These are phyloP conservation scores for Ennomos quercinarius DNA, from an alignment of 2,888 invertebrate genomes.

Conservation along the genomic window DNA sequence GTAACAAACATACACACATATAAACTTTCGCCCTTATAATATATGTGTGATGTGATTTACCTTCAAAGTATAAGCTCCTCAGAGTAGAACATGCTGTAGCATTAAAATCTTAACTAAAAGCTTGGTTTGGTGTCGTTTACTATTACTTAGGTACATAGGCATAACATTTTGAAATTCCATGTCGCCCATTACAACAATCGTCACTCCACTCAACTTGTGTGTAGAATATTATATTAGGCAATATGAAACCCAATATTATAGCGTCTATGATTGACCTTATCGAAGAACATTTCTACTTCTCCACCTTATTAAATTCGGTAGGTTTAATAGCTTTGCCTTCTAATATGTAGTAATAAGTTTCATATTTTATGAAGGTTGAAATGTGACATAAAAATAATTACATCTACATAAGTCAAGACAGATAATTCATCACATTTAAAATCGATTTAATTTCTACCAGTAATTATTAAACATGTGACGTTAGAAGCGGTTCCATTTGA, in stretches of 20 bases:
- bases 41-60: too few species aligned
- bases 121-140: too few species aligned
- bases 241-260: constrained; percentile 52
- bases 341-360: constrained; percentile 41
- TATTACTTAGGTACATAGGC: neutral
- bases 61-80: too few species aligned
- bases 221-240: constrained; percentile 42
- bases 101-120: too few species aligned
- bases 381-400: constrained; percentile 19
- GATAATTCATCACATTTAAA: constrained; percentile 15
- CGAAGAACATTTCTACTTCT: constrained; percentile 45
- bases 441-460: neutral
- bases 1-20: too few species aligned
- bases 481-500: constrained; percentile 17
- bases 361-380: constrained; percentile 20
- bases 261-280: constrained; percentile 59
- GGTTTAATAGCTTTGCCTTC: constrained; percentile 54
- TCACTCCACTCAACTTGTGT: constrained; percentile 34
- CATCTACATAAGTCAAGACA: constrained; percentile 4
- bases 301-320: constrained; percentile 49
- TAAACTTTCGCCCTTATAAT: too few species aligned
- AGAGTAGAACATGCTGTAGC: too few species aligned
- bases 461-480: constrained; percentile 24
- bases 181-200: constrained; percentile 31
- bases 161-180: neutral